Conservation (phyloP, 2,797 vertebrate genomes). For the Brachymystax lenok region DNA sequence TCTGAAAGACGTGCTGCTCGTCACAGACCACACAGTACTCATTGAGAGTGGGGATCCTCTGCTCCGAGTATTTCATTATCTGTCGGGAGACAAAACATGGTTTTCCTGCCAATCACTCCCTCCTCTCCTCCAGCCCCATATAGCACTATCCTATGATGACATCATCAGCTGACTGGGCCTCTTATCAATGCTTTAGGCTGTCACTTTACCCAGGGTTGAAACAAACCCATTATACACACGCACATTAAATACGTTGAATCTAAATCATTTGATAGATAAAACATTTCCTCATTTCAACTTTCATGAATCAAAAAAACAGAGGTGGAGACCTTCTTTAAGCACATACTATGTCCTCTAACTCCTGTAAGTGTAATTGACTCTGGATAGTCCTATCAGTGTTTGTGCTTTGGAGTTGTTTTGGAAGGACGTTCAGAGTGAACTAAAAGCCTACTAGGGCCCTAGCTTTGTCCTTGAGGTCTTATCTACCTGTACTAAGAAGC, state of each 20-base stretch:
- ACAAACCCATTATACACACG: not conserved
- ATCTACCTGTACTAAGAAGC: conserved; percentile 96
- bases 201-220: not conserved
- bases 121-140: conserved; percentile 18
- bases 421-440: not conserved
- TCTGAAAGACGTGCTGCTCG: conserved; percentile 99
- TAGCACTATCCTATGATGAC: not conserved
- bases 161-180: not conserved
- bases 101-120: conserved; percentile 44
- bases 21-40: conserved; percentile 99
- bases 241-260: not conserved
- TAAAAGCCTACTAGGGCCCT: not conserved
- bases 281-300: not conserved
- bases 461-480: not conserved
- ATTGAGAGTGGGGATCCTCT: conserved; percentile 95
- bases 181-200: not conserved
- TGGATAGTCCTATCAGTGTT: not conserved
- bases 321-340: not conserved
- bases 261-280: conserved; percentile 3
- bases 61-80: conserved; percentile 99
- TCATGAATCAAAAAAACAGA: not conserved
- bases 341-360: not conserved
- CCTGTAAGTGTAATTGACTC: not conserved
- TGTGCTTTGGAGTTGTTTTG: not conserved
- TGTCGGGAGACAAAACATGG: conserved; percentile 58